Evolutionary conservation across 2,113 vertebrate species (phyloP).

Genomic region (Campylomormyrus tamandua): DNA sequence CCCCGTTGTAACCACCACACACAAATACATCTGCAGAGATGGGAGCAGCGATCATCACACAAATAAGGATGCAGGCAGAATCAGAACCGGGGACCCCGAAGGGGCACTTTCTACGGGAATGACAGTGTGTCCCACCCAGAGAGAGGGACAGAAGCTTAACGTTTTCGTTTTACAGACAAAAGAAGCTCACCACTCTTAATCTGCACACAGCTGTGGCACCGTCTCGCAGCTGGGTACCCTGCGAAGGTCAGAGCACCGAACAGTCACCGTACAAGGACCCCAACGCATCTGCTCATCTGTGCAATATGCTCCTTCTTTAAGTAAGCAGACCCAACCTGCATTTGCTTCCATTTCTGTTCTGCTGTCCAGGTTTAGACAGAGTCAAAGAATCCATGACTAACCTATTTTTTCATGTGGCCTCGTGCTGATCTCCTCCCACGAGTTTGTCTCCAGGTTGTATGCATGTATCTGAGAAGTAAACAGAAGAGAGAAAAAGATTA

Average conservation of each 20-base stretch:
- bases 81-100: neutral
- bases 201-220: conserved; percentile 97
- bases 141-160: neutral
- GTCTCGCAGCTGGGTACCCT: conserved; percentile 93
- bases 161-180: neutral
- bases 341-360: neutral
- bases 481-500: neutral
- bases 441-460: conserved; percentile 96
- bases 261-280: neutral
- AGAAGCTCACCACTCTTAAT: conserved; percentile 79
- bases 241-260: conserved; percentile 20
- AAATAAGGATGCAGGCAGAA: neutral
- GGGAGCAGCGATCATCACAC: conserved; percentile 9
- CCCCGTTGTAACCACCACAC: conserved; percentile 92
- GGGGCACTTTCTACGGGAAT: neutral
- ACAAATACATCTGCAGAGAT: conserved; percentile 77
- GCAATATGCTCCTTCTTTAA: neutral
- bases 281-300: neutral
- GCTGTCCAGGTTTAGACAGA: neutral
- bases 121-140: neutral
- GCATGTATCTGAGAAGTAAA: conserved; percentile 75
- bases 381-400: conserved; percentile 39
- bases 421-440: conserved; percentile 92
- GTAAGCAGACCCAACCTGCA: neutral
- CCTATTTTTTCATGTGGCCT: conserved; percentile 94